Evolutionary conservation across 2,113 vertebrate species (phyloP).

Genomic region (Ornithorhynchus anatinus): DNA sequence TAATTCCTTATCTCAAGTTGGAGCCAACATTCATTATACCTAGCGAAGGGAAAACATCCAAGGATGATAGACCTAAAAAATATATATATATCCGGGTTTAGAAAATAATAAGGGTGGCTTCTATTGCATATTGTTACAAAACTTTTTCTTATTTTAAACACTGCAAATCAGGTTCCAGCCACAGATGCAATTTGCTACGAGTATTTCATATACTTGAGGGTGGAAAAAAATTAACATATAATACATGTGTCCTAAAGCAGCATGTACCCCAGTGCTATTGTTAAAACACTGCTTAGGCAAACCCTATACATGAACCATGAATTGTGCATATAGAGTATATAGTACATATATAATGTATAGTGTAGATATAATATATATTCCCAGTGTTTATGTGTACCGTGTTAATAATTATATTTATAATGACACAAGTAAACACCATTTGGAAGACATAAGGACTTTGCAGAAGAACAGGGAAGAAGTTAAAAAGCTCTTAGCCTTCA

Average conservation of each 20-base stretch:
- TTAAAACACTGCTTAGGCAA: rapidly evolving
- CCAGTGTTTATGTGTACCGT: too few species aligned
- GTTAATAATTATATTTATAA: conserved; percentile 23
- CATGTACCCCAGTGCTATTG: not conserved
- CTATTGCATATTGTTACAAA: conserved; percentile 47
- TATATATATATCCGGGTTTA: not conserved
- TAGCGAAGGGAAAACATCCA: not conserved
- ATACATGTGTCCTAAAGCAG: not conserved
- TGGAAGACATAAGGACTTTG: conserved; percentile 27
- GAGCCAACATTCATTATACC: not conserved
- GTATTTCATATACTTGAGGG: too few species aligned
- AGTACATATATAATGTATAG: not conserved
- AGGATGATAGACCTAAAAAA: conserved; percentile 23
- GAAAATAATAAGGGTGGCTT: conserved; percentile 32
- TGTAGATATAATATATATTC: too few species aligned
- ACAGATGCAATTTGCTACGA: rapidly evolving
- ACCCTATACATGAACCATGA: rapidly evolving
- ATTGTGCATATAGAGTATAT: not conserved
- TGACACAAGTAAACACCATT: not conserved
- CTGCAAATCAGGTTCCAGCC: not conserved
- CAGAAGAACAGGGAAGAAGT: conserved; percentile 14
- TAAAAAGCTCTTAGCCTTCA: conserved; percentile 30
- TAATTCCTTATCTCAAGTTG: conserved; percentile 27
- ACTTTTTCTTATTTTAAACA: conserved; percentile 22
- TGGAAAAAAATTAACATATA: not conserved